Evolutionary conservation across 2,113 vertebrate genomes (phyloP).

Genomic region (Haemorhous mexicanus): DNA sequence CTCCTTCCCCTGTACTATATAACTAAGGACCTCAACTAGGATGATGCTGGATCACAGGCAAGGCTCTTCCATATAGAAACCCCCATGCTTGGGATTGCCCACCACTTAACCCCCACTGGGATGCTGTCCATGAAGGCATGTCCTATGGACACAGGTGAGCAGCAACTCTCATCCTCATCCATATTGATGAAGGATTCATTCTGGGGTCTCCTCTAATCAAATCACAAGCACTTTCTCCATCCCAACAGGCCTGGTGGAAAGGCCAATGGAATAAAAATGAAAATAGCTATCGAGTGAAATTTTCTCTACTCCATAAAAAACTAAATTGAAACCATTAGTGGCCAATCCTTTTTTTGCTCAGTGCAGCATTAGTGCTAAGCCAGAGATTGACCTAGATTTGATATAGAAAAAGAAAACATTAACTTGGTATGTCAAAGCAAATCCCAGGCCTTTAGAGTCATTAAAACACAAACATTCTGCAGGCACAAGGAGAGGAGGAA

Average conservation of each 20-base stretch:
- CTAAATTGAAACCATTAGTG: slow-evolving; percentile 64
- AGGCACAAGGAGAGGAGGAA: slow-evolving; percentile 25
- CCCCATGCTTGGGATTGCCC: neutral
- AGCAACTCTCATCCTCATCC: neutral
- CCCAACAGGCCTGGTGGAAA: neutral
- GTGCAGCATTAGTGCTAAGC: slow-evolving; percentile 50
- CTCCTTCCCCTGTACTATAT: neutral
- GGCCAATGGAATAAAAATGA: slow-evolving; percentile 48
- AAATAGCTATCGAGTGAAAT: slow-evolving; percentile 50
- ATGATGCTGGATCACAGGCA: neutral
- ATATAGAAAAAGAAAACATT: slow-evolving; percentile 50
- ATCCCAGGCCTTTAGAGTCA: slow-evolving; percentile 37
- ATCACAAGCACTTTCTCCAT: neutral
- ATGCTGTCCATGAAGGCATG: neutral
- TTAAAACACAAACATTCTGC: slow-evolving; percentile 43
- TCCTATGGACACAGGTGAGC: neutral
- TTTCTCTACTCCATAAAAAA: slow-evolving; percentile 32
- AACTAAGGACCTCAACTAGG: neutral
- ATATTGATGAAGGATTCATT: neutral
- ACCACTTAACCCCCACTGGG: neutral
- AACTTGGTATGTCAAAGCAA: slow-evolving; percentile 51
- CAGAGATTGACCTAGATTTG: slow-evolving; percentile 57
- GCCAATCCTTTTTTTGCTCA: slow-evolving; percentile 52
- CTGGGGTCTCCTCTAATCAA: neutral
- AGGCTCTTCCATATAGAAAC: neutral